Evolutionary conservation across 2,113 vertebrate species (phyloP).

Genomic region (Nycticebus coucang): DNA sequence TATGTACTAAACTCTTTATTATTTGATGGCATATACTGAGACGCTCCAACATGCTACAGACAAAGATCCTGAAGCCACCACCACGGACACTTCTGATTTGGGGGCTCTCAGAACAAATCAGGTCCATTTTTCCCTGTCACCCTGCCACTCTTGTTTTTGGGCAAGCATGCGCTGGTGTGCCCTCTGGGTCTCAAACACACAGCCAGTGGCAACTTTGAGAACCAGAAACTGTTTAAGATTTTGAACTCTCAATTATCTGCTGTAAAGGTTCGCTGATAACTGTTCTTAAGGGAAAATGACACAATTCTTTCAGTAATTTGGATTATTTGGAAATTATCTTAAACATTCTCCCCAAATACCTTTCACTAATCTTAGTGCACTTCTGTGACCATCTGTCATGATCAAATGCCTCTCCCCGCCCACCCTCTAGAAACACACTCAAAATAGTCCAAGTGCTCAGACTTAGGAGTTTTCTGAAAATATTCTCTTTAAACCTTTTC

Average conservation of each 20-base stretch:
- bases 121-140: too few relatives aligned
- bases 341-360: slow-evolving; percentile 54
- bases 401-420: not conserved
- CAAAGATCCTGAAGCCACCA: not conserved
- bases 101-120: not conserved
- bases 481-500: not conserved
- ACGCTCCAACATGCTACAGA: not conserved
- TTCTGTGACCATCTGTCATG: slow-evolving; percentile 37
- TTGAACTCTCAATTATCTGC: not conserved
- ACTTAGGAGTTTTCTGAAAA: slow-evolving; percentile 31
- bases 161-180: not conserved
- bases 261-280: not conserved
- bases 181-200: not conserved
- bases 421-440: not conserved
- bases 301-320: slow-evolving; percentile 33
- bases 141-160: not conserved
- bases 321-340: slow-evolving; percentile 48
- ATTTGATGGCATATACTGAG: not conserved
- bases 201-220: not conserved
- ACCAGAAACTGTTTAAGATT: not conserved
- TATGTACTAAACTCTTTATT: not conserved
- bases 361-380: slow-evolving; percentile 50
- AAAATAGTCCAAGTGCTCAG: slow-evolving; percentile 44
- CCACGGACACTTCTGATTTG: not conserved
- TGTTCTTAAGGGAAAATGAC: not conserved